Evolutionary conservation across 2,113 vertebrate species (phyloP).

Genomic region (Thunnus thynnus): DNA sequence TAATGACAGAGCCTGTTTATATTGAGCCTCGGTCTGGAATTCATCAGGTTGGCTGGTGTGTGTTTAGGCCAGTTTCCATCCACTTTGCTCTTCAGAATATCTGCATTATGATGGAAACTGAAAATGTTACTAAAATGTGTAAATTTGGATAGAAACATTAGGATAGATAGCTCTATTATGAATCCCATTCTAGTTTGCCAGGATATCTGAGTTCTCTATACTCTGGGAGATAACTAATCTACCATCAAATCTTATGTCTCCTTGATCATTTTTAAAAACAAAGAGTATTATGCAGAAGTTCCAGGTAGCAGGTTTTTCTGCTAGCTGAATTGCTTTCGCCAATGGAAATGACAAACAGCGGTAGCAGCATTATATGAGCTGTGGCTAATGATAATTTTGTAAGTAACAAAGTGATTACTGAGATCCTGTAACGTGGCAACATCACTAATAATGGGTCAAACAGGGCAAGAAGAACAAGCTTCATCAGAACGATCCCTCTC

Average conservation of each 20-base stretch:
- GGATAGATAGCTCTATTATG: not conserved
- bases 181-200: not conserved
- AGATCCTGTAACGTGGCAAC: no score
- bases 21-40: not conserved
- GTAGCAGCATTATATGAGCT: not conserved
- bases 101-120: constrained; percentile 5
- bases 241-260: no score
- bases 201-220: not conserved
- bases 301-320: no score
- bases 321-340: not conserved
- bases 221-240: not conserved
- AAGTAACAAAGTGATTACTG: no score
- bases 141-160: not conserved
- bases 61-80: not conserved
- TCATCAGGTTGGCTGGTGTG: not conserved
- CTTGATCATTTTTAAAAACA: no score
- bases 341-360: not conserved
- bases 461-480: no score
- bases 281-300: no score
- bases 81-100: constrained; percentile 3
- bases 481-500: no score
- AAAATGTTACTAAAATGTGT: not conserved
- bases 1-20: constrained; percentile 4
- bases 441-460: no score
- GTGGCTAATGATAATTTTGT: no score